Base-by-base conservation (phyloP, 2,113 vertebrate species). In the Chrysochloris asiatica region DNA sequence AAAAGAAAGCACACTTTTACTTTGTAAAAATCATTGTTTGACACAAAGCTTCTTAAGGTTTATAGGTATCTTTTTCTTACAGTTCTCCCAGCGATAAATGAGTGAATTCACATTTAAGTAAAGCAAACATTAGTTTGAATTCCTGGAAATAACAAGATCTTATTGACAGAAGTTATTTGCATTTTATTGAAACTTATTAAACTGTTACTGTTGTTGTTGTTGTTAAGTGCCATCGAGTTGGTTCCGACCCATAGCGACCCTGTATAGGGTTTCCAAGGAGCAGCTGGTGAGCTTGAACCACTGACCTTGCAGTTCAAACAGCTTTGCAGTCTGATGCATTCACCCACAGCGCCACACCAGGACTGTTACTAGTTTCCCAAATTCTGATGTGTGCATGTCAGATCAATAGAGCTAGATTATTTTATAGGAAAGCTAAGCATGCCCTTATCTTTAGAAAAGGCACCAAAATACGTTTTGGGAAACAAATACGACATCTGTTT, bases 1-100 rank as follows among this genome's bases (percentile, higher is more conserved):
- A 48, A 80, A 91, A 83, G 11, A 75, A 93, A 86, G 79, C n/a
- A 47, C 4, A 87, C 17, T 65, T 89, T 90, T 71, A 26, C 87
- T 91, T 43, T 4, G n/a, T n/a, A 52, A 86, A 82, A 43, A 76
- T 56, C 41, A 19, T 8, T 43, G 13, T 48, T 82, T 38, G 7
- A 36, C 16, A 1, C n/a, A 86, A 76, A 72, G 11, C 3, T 83
- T 77, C 26, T 47, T 91, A 38, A 78, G 30, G 12, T 59, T 50
- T 59, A 9, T 11, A 11, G 54, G 10, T 9, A 22, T 52, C 22
- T 76, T 88, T 65, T 90, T 28, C 56, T 81, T 72, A 36, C 0
- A 28, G 3, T 69, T 83, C 26, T 72, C 28, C 47, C 73, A 24
- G 10, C 45, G 33, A 88, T 4, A 4, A 6, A 28, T 3, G 3